Evolutionary conservation across 2,113 vertebrate genomes (phyloP).

Genomic region (Recurvirostra avosetta): DNA sequence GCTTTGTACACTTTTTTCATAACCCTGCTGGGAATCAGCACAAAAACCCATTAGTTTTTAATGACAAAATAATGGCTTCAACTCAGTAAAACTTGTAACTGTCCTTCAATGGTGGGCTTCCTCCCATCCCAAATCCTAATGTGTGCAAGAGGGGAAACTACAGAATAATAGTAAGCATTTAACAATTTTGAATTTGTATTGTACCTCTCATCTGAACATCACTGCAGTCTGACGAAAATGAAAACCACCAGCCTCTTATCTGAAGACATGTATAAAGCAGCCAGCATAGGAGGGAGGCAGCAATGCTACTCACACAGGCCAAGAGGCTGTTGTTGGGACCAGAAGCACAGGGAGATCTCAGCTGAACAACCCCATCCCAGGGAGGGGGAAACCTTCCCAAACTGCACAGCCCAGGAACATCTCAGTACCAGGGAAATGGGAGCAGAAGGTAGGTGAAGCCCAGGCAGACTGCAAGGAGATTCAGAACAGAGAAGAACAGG

Average conservation of each 20-base stretch:
- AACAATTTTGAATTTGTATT: background rate
- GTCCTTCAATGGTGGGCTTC: background rate
- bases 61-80: background rate
- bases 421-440: background rate
- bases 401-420: background rate
- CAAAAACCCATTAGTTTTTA: background rate
- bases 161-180: background rate
- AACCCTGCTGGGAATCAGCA: background rate
- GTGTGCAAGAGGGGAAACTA: background rate
- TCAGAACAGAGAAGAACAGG: background rate
- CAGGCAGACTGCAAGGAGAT: background rate
- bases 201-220: background rate
- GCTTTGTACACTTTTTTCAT: background rate
- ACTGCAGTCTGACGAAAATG: background rate
- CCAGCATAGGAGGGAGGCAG: accelerated
- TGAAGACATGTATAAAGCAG: background rate
- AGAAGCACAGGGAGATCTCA: background rate
- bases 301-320: too few species aligned
- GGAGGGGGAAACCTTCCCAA: background rate
- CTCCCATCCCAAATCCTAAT: background rate
- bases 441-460: background rate
- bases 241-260: background rate
- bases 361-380: background rate
- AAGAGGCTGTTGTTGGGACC: background rate
- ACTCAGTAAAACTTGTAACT: background rate